Base-by-base conservation (phyloP, 2,888 invertebrate genomes). In the Marronus borbonicus region DNA sequence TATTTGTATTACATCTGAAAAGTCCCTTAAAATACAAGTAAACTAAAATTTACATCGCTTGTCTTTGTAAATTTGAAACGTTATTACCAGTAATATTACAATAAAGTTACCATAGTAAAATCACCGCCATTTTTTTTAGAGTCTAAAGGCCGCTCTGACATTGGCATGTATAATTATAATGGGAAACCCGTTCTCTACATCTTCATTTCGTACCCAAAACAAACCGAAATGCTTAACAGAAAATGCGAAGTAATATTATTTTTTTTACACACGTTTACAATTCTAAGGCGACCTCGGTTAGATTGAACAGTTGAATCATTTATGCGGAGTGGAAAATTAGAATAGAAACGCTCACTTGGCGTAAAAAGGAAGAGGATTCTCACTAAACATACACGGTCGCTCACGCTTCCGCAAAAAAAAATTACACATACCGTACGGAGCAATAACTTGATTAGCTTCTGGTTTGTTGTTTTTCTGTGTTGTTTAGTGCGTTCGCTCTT, bases 401-500 rank as follows among this genome's bases (percentile, higher is more conserved):
- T 24, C 39, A 20, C 17, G 20, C 44, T 44, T n/a, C 10, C 14
- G 10, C 62, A 62, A 62, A 62, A 31, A 24, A 55, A 62, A 62
- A 28, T 62, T 62, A 62, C 62, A 62, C 28, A 31, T 62, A 62
- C 28, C 28, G 12, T 39, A 65, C 68, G 50, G 28, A 68, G 49
- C 68, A 68, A 68, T 68, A 68, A 68, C 68, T 68, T 50, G 68
- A 68, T 68, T 68, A 68, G 68, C 68, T 68, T 68, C 20, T 68
- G 68, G 49, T 50, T 12, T 68, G 62, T 50, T 49, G 28, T 68
- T 24, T 50, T 68, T 68, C 28, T 50, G 50, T 68, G 49, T 68
- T 68, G 20, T 50, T 49, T 68, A 50, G 50, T 28, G 44, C 24
- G 50, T 50, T 14, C 12, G 50, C 49, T 14, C 49, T 68, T 68